phyloP scores from a whole-genome alignment of 2,113 vertebrate species.

The Gnathonemus longibarbis region DNA sequence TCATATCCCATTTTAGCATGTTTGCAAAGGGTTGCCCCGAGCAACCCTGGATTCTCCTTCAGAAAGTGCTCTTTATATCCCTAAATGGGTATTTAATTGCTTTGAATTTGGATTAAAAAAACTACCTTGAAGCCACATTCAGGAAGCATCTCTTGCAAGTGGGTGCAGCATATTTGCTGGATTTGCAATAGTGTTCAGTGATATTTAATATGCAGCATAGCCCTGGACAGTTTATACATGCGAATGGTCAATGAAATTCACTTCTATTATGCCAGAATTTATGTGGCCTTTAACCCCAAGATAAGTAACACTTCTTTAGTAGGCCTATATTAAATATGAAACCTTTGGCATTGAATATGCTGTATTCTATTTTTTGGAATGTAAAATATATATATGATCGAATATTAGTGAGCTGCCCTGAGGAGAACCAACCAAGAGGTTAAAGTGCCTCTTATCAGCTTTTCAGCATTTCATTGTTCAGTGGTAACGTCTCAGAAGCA shows the following conservation, averaged over 20 bases:
- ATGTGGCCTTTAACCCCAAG: not conserved
- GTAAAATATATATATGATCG: not conserved
- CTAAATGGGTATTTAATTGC: slow-evolving; percentile 68
- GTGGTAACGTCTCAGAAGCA: not conserved
- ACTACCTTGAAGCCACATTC: not conserved
- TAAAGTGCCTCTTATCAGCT: not conserved
- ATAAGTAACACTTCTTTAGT: not conserved
- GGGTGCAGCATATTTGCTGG: not conserved
- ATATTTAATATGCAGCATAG: not conserved
- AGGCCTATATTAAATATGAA: not conserved
- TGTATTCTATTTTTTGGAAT: not conserved
- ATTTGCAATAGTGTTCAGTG: not conserved
- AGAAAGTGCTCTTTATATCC: slow-evolving; percentile 60
- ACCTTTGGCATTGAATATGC: not conserved
- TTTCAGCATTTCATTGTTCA: not conserved
- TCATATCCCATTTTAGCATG: slow-evolving; percentile 47
- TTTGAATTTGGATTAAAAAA: slow-evolving; percentile 53
- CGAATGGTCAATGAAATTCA: not conserved
- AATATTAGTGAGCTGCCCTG: not conserved
- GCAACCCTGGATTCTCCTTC: slow-evolving; percentile 47
- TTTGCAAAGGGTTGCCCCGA: slow-evolving; percentile 53
- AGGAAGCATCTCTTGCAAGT: not conserved
- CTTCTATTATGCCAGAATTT: not conserved
- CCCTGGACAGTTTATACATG: not conserved
- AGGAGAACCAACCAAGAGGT: not conserved